Percentiles rank a stretch among this genome's conserved stretches.
Conservation (phyloP, 1,140 invertebrate species). For the Papilio polytes region DNA sequence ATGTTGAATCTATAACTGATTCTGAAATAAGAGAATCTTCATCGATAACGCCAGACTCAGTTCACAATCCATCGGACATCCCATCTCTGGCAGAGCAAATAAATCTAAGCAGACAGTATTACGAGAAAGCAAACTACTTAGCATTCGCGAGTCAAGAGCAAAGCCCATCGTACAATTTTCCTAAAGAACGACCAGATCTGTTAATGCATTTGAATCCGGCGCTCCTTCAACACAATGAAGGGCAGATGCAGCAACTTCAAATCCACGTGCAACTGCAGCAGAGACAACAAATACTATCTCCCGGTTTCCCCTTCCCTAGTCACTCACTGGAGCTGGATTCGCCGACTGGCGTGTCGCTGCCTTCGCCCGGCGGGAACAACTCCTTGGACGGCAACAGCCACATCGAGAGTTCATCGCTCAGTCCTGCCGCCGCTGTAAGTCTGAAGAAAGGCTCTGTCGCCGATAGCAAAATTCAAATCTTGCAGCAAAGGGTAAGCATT, state of each 20-base stretch:
- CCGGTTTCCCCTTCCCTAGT: constrained; percentile 88
- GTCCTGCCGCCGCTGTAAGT: constrained; percentile 87
- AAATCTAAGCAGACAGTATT: constrained; percentile 82
- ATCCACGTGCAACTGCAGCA: constrained; percentile 88
- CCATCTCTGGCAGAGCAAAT: constrained; percentile 88
- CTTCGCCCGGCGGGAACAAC: constrained; percentile 89
- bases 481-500: constrained; percentile 94
- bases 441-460: constrained; percentile 83
- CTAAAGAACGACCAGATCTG: constrained; percentile 78
- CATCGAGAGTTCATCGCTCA: constrained; percentile 85
- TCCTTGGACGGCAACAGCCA: constrained; percentile 86
- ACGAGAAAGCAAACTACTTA: constrained; percentile 82
- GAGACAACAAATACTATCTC: constrained; percentile 87
- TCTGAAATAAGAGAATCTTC: constrained; percentile 84
- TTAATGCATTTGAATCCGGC: constrained; percentile 79
- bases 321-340: constrained; percentile 89
- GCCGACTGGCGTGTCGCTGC: constrained; percentile 90
- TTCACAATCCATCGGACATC: constrained; percentile 87
- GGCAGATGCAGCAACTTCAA: constrained; percentile 88
- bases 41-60: constrained; percentile 86
- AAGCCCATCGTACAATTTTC: constrained; percentile 73
- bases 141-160: constrained; percentile 83
- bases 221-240: constrained; percentile 77
- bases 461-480: constrained; percentile 90
- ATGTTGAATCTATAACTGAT: constrained; percentile 86